Evolutionary conservation across 2,797 vertebrate genomes (phyloP).

Genomic region (Spatula versicolor): DNA sequence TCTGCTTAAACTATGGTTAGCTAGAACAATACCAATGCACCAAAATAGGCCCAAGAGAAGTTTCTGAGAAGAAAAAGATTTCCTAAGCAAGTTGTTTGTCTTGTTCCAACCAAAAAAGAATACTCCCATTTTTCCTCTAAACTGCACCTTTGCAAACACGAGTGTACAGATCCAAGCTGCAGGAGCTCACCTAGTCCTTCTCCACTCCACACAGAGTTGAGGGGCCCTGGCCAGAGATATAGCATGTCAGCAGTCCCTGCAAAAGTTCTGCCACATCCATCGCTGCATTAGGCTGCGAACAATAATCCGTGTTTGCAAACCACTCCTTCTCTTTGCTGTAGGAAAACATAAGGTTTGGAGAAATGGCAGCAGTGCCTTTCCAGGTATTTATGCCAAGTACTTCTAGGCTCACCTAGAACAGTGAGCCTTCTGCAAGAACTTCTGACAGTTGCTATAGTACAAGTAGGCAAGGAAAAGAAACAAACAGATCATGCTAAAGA

Average conservation of each 20-base stretch:
- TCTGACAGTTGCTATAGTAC: neutral
- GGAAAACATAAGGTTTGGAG: neutral
- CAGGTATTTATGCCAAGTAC: neutral
- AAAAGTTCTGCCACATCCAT: neutral
- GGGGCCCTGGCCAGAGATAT: too few species aligned
- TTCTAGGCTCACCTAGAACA: neutral
- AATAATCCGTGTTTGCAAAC: neutral
- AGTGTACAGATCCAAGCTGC: neutral
- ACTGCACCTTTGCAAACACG: neutral
- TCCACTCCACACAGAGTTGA: neutral
- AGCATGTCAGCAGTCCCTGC: neutral
- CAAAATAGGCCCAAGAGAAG: neutral
- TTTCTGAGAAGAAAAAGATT: neutral
- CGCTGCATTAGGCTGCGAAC: neutral
- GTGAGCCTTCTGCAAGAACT: neutral
- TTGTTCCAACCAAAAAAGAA: accelerated
- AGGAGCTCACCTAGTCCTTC: neutral
- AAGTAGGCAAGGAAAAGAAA: neutral
- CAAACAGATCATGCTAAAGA: neutral
- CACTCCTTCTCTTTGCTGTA: neutral
- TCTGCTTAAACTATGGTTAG: accelerated
- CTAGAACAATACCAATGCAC: neutral
- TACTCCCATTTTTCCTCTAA: neutral
- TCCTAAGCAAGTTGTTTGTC: neutral
- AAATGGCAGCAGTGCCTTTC: neutral